These are phyloP conservation scores for Buathra laborator DNA, from an alignment of 2,888 invertebrate species.

Conservation along the genomic window DNA sequence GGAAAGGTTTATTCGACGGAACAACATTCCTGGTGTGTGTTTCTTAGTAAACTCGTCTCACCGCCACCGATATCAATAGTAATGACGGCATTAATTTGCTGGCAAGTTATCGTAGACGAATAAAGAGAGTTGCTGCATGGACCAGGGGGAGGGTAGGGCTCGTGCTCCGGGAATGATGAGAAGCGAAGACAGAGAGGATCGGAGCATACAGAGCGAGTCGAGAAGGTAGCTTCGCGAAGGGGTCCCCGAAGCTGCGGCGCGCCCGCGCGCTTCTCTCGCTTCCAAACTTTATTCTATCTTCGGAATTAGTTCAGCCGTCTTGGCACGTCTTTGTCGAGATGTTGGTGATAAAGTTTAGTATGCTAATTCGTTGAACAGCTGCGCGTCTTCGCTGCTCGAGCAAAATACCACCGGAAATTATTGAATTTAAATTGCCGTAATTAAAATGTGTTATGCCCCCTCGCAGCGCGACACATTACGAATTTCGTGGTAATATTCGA, in stretches of 20 bases:
- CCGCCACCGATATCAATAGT: conserved; percentile 75
- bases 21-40: conserved; percentile 31
- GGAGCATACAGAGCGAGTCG: conserved; percentile 27
- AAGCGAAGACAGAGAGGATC: conserved; percentile 13
- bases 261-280: conserved; percentile 68
- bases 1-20: conserved; percentile 31
- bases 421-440: conserved; percentile 85
- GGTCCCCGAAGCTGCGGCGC: conserved; percentile 51
- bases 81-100: conserved; percentile 77
- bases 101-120: conserved; percentile 77
- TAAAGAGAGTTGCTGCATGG: conserved; percentile 42
- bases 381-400: conserved; percentile 77
- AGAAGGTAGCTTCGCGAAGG: conserved; percentile 21
- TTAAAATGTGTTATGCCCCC: conserved; percentile 81
- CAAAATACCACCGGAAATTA: conserved; percentile 84
- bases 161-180: conserved; percentile 34
- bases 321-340: conserved; percentile 85
- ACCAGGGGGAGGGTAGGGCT: conserved; percentile 27
- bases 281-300: conserved; percentile 84
- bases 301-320: conserved; percentile 85
- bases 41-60: conserved; percentile 43
- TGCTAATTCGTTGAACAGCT: conserved; percentile 85
- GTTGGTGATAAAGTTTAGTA: conserved; percentile 85
- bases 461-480: conserved; percentile 73
- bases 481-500: conserved; percentile 74